Percentiles rank a stretch among this genome's conserved stretches.
Conservation (phyloP, 2,113 vertebrate species). For the Alaudala cheleensis region DNA sequence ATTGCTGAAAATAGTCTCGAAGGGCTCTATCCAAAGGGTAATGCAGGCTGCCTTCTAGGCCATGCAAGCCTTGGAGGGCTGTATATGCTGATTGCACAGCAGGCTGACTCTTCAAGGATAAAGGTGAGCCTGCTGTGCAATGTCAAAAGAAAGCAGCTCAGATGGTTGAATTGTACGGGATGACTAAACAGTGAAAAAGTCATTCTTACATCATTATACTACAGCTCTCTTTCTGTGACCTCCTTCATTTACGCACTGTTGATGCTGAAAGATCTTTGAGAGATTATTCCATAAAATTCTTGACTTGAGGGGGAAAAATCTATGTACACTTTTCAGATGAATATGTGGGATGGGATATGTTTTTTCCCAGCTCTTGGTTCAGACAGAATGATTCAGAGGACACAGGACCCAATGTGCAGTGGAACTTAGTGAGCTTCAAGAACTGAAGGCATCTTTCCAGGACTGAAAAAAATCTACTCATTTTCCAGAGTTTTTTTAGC, state of each 20-base stretch:
- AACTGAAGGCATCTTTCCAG: background rate
- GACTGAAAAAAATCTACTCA: background rate
- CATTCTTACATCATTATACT: background rate
- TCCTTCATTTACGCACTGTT: background rate
- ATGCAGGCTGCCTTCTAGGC: slow-evolving; percentile 32
- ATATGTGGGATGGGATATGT: background rate
- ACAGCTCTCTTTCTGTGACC: background rate
- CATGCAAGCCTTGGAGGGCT: slow-evolving; percentile 25
- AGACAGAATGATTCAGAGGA: background rate
- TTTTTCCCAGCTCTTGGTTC: background rate
- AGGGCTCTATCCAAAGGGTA: background rate
- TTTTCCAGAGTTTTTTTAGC: background rate
- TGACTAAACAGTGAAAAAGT: background rate
- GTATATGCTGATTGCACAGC: slow-evolving; percentile 40
- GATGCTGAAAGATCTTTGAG: background rate
- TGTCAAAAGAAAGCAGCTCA: background rate
- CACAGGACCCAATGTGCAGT: background rate
- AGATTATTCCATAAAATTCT: background rate
- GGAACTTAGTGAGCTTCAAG: background rate
- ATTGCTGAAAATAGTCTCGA: slow-evolving; percentile 10
- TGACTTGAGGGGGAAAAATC: background rate
- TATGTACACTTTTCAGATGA: background rate
- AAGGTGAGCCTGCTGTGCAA: slow-evolving; percentile 24
- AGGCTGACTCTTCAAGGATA: slow-evolving; percentile 22
- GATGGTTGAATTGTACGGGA: background rate